These are phyloP conservation scores for Prosapia bicincta DNA, from an alignment of 2,888 invertebrate genomes.

Conservation along the genomic window DNA sequence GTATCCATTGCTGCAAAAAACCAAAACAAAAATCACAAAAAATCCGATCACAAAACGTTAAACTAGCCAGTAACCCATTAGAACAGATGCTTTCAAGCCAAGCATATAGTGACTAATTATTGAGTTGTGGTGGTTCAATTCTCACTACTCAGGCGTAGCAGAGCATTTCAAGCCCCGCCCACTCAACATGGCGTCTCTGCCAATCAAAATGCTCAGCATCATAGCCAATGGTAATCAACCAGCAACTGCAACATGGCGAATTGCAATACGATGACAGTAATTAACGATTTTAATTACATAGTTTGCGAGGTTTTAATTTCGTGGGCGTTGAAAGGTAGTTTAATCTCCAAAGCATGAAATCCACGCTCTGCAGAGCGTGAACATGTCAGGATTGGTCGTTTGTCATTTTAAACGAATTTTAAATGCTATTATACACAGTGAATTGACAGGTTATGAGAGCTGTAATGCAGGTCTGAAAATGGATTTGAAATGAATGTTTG, in stretches of 20 bases:
- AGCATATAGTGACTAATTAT: not conserved
- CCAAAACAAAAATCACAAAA: not conserved
- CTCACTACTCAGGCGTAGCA: not conserved
- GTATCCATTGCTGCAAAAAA: not conserved
- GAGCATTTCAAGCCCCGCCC: not conserved
- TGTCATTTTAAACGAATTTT: not conserved
- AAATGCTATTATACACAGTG: not conserved
- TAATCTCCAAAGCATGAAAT: not conserved
- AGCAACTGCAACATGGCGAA: slow-evolving; percentile 2
- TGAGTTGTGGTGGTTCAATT: not conserved
- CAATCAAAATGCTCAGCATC: not conserved
- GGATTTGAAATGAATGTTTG: no score
- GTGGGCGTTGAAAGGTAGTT: not conserved
- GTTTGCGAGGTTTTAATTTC: not conserved
- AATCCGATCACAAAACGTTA: not conserved
- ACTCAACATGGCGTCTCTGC: slow-evolving; percentile 2
- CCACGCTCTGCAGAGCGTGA: not conserved
- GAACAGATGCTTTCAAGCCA: not conserved
- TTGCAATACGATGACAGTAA: not conserved
- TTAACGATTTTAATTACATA: not conserved
- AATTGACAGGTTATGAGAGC: not conserved
- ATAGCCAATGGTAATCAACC: slow-evolving; percentile 2
- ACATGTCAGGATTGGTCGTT: not conserved
- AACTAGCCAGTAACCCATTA: not conserved
- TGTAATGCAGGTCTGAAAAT: no score